Evolutionary conservation across 2,888 invertebrate genomes (phyloP), one percentile per base, ranked within the genome.

Genomic region (Dusona sp.): DNA sequence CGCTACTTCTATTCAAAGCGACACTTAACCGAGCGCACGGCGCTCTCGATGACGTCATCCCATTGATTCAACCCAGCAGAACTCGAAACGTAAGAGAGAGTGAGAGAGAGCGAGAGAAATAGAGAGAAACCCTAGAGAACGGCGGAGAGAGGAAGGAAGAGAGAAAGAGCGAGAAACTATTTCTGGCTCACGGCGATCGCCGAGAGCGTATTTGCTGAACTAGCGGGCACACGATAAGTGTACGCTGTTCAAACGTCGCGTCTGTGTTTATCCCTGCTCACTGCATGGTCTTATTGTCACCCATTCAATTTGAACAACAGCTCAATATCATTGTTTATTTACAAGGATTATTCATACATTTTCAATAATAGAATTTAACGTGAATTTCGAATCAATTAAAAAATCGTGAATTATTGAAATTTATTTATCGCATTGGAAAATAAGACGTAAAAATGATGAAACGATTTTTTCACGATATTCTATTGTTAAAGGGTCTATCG

Each of bases 1-100:
- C 57, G 29, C 19, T 19, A 29, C 64, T 65, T 7, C 57, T n/a
- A 33, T 42, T 57, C 70, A 33, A 64, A 75, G 64, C 57, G 79
- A 70, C 65, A 70, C 25, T 54, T 54, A n/a, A 11, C 22, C 42
- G 68, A 78, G 78, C 83, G 78, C 85, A 80, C 86, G 79, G 70
- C 68, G 83, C 86, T 75, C 83, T 36, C 64, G 9, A 22, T 87
- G 85, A 87, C 87, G 87, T 87, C 83, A 84, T 82, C 80, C 84
- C 86, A 86, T 86, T 86, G 86, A 86, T 86, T 84, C 83, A 83
- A 86, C 74, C 73, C 78, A 86, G 64, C 73, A 67, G 48, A 70
- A 86, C 79, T 73, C 80, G 45, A 42, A 68, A 42, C 67, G 61
- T n/a, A 57, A 48, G 70, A 19, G 38, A 68, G 67, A 8, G 33